These are phyloP conservation scores for Tyrannus savana DNA, from an alignment of 2,113 vertebrate species.

Conservation along the genomic window DNA sequence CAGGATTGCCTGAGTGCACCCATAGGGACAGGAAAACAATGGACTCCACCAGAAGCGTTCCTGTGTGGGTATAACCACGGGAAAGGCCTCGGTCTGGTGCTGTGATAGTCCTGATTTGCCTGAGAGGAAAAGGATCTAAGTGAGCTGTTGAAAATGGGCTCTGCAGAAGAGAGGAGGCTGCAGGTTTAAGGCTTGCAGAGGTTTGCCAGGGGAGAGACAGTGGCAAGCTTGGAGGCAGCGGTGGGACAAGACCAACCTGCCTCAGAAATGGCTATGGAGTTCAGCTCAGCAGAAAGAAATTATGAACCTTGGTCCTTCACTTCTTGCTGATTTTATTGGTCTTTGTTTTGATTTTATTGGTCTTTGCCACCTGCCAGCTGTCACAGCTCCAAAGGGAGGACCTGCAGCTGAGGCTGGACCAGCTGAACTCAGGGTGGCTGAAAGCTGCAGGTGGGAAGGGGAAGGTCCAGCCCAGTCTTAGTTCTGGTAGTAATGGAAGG, in stretches of 20 bases:
- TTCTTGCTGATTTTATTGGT: neutral
- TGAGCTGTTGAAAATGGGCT: neutral
- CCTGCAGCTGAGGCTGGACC: neutral
- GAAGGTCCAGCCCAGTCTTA: neutral
- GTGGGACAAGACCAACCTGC: neutral
- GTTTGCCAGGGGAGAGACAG: neutral
- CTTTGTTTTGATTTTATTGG: neutral
- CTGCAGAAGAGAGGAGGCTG: neutral
- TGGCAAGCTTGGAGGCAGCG: neutral
- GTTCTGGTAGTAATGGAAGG: neutral
- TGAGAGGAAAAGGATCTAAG: neutral
- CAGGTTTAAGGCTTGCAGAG: neutral
- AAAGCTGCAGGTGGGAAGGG: neutral
- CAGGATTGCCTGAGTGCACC: neutral
- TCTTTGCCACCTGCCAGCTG: neutral
- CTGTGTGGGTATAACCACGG: neutral
- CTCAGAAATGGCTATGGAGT: neutral
- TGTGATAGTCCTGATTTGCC: neutral
- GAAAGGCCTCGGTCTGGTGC: neutral
- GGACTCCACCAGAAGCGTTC: neutral
- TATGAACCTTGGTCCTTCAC: neutral
- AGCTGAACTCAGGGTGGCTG: neutral
- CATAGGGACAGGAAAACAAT: neutral
- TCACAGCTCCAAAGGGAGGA: neutral
- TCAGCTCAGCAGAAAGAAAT: neutral